These are phyloP conservation scores for Rhimphoctona megacephalus DNA, from an alignment of 2,888 invertebrate species.

Conservation along the genomic window DNA sequence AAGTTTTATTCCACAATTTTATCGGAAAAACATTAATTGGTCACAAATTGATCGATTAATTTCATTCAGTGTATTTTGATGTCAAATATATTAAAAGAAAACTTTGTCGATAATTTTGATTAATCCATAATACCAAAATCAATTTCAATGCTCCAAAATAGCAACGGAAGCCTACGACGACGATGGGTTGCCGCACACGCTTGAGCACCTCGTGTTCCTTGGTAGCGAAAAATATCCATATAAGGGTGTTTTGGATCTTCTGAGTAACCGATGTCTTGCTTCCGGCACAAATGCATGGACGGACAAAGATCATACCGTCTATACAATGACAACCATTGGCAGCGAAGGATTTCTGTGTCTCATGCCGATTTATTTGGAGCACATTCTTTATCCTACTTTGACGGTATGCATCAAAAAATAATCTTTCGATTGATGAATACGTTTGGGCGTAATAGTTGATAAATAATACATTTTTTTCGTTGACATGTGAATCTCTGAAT, in stretches of 20 bases:
- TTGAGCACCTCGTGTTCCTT: conserved; percentile 96
- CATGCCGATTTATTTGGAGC: conserved; percentile 96
- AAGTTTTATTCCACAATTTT: background rate
- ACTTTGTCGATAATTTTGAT: background rate
- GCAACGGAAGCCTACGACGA: conserved; percentile 96
- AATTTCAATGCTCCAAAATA: conserved; percentile 79
- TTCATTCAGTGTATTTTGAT: background rate
- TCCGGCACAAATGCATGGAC: conserved; percentile 98
- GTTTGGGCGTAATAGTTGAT: too few species aligned
- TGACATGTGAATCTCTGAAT: too few species aligned
- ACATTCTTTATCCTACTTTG: conserved; percentile 93
- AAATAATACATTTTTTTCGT: too few species aligned
- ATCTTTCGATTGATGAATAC: background rate
- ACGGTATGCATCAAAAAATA: conserved; percentile 85
- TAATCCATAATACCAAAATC: background rate
- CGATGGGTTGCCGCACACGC: conserved; percentile 96
- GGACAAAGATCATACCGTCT: conserved; percentile 94
- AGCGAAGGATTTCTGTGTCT: conserved; percentile 94
- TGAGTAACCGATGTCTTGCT: conserved; percentile 95
- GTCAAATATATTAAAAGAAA: background rate
- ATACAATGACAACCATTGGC: conserved; percentile 95
- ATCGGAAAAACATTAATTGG: background rate
- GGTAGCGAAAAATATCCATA: conserved; percentile 96
- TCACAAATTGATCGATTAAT: background rate
- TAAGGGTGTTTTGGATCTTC: conserved; percentile 94